Percentiles rank a stretch among this genome's conserved stretches.
Evolutionary conservation across 2,113 vertebrate species (phyloP).

Genomic region (Formicarius rufipectus): DNA sequence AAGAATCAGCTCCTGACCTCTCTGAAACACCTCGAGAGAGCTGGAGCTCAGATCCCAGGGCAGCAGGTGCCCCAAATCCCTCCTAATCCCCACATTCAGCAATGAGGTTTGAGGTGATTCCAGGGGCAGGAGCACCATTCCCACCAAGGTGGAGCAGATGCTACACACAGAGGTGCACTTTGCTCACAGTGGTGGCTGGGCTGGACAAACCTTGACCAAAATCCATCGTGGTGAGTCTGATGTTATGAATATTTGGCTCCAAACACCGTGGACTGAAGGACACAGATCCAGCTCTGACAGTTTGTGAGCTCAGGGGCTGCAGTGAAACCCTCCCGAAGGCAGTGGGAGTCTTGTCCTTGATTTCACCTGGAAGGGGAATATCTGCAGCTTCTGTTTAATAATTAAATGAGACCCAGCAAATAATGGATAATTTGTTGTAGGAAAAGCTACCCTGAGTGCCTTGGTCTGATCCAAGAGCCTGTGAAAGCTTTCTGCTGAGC

Average conservation of each 20-base stretch:
- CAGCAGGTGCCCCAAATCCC: background rate
- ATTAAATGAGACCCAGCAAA: background rate
- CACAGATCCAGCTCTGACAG: rapidly evolving
- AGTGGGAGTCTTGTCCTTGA: background rate
- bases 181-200: background rate
- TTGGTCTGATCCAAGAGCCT: background rate
- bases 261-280: background rate
- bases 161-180: background rate
- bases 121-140: background rate
- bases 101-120: background rate
- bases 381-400: background rate
- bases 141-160: background rate
- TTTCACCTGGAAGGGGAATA: background rate
- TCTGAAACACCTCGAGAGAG: background rate
- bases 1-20: background rate
- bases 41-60: background rate
- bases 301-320: background rate
- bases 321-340: background rate
- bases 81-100: background rate
- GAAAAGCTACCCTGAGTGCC: background rate
- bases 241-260: background rate
- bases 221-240: background rate
- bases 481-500: background rate
- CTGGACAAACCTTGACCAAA: background rate
- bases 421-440: background rate